These are phyloP conservation scores for Cephonodes hylas DNA, from an alignment of 2,888 invertebrate species.

Conservation along the genomic window DNA sequence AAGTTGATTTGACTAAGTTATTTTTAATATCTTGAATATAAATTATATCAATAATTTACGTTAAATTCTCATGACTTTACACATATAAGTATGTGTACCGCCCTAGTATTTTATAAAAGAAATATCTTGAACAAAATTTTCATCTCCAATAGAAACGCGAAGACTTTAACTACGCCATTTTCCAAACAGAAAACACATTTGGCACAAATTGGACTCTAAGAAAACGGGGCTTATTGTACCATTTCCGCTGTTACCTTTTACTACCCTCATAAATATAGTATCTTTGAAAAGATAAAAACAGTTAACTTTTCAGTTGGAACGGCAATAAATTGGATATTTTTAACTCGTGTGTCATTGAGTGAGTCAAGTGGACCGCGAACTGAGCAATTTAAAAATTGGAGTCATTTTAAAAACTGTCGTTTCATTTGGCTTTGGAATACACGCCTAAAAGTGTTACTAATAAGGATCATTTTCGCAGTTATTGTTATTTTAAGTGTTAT, in stretches of 20 bases:
- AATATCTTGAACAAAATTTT: too few relatives aligned
- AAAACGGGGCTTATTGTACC: neutral
- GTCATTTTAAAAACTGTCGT: neutral
- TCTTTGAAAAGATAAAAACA: neutral
- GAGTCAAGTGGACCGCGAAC: neutral
- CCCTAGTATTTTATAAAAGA: too few relatives aligned
- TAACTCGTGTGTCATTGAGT: neutral
- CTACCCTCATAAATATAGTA: neutral
- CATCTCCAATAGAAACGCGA: neutral
- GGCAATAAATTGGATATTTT: neutral
- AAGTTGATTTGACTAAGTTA: too few relatives aligned
- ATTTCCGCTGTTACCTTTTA: neutral
- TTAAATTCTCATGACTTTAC: too few relatives aligned
- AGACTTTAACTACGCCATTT: neutral
- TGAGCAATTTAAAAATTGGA: neutral
- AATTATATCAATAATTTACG: too few relatives aligned
- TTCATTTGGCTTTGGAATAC: neutral
- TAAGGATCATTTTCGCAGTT: too few relatives aligned
- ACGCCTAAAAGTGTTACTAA: too few relatives aligned
- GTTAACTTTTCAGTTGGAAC: neutral
- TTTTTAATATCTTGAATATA: too few relatives aligned
- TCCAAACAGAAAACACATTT: neutral
- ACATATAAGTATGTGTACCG: too few relatives aligned
- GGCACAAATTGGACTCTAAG: neutral
- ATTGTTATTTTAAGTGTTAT: too few relatives aligned